Percentiles rank a stretch among this genome's conserved stretches.
Conservation (phyloP, 2,113 vertebrate species). For the Indri indri region DNA sequence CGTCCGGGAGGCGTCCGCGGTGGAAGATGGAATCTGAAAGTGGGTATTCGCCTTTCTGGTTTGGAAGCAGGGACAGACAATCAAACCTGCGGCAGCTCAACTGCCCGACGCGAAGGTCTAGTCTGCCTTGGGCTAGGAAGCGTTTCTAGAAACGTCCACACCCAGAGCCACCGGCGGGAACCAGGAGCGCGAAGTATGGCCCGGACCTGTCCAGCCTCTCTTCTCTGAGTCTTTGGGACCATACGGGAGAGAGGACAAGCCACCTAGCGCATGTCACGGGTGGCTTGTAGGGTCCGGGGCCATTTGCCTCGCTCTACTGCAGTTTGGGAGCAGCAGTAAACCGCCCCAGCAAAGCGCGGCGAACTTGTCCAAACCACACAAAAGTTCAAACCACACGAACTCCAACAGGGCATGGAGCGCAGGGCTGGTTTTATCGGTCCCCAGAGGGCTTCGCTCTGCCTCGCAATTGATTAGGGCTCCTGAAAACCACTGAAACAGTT, state of each 20-base stretch:
- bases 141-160: neutral
- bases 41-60: conserved; percentile 63
- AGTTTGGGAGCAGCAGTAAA: neutral
- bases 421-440: conserved; percentile 49
- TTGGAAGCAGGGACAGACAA: conserved; percentile 25
- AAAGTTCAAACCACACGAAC: conserved; percentile 58
- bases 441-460: neutral
- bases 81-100: neutral
- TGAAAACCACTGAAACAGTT: conserved; percentile 48
- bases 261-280: neutral
- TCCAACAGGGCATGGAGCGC: neutral
- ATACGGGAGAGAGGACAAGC: neutral
- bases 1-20: neutral
- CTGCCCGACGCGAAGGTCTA: neutral
- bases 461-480: conserved; percentile 43
- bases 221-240: neutral
- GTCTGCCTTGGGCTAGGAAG: neutral
- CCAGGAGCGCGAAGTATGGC: neutral
- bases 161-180: neutral
- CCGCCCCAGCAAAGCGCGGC: neutral
- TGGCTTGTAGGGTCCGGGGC: neutral
- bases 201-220: neutral
- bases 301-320: neutral
- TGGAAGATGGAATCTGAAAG: conserved; percentile 61
- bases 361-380: conserved; percentile 57